Conservation (phyloP, 1,140 invertebrate genomes). For the Cherax destructor region DNA sequence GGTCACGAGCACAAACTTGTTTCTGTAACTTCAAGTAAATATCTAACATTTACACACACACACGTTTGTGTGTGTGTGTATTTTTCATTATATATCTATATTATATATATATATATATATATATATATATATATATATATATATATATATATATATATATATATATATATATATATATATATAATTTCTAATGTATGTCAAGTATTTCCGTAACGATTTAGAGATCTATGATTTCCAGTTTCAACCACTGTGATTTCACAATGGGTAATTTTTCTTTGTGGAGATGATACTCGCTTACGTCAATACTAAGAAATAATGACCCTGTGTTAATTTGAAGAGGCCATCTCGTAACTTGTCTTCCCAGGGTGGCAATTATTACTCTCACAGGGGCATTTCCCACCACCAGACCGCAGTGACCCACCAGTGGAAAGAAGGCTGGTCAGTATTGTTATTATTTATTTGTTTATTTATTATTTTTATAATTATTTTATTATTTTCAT, state of each 20-base stretch:
- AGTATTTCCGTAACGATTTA: constrained; percentile 10
- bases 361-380: constrained; percentile 16
- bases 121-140: constrained; percentile 29
- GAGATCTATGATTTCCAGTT: not conserved
- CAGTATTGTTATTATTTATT: too few species aligned
- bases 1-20: too few species aligned
- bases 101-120: constrained; percentile 33
- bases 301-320: constrained; percentile 26
- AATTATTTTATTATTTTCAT: too few species aligned
- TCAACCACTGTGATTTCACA: constrained; percentile 28
- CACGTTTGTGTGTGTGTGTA: constrained; percentile 14
- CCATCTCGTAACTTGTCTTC: constrained; percentile 2
- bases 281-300: not conserved
- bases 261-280: not conserved
- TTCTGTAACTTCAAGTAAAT: not conserved
- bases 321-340: not conserved
- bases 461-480: too few species aligned
- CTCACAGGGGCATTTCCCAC: constrained; percentile 29
- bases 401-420: not conserved
- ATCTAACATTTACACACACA: not conserved
- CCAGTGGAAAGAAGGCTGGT: not conserved
- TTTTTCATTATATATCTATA: constrained; percentile 22
- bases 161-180: constrained; percentile 23
- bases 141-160: constrained; percentile 32
- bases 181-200: not conserved